Evolutionary conservation across 1,140 invertebrate species (phyloP).

Genomic region (Leptinotarsa lineolata): DNA sequence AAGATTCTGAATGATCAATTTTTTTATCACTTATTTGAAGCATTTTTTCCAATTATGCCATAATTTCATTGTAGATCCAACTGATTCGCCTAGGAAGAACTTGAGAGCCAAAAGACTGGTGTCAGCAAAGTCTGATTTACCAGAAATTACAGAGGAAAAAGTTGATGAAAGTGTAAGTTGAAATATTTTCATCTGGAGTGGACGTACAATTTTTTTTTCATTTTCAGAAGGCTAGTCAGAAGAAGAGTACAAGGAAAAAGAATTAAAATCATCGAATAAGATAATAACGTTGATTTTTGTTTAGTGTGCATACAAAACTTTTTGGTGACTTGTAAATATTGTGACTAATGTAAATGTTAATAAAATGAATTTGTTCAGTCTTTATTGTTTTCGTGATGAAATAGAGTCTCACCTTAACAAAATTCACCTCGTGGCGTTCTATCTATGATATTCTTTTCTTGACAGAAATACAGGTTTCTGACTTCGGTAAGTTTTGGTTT

Average conservation of each 20-base stretch:
- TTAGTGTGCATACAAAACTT: not conserved
- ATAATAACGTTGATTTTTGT: not conserved
- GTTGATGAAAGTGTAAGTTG: conserved; percentile 2
- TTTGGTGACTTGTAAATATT: not conserved
- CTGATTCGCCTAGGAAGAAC: not conserved
- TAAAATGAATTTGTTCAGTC: not conserved
- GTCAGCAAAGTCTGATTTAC: conserved; percentile 26
- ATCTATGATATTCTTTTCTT: too few species aligned
- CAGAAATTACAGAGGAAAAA: conserved; percentile 30
- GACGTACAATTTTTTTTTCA: not conserved
- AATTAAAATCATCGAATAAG: not conserved
- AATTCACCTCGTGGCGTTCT: too few species aligned
- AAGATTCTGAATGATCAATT: too few species aligned
- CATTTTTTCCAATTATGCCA: too few species aligned
- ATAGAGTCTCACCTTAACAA: too few species aligned
- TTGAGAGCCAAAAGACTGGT: conserved; percentile 7
- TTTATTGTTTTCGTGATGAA: too few species aligned
- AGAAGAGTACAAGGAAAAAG: not conserved
- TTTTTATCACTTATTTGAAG: too few species aligned
- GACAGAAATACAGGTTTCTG: too few species aligned
- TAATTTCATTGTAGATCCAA: conserved; percentile 7
- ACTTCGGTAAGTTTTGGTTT: too few species aligned
- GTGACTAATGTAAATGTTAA: conserved; percentile 4
- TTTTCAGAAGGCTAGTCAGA: not conserved
- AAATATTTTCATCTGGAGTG: not conserved